Percentiles rank a stretch among this genome's conserved stretches.
These are phyloP conservation scores for Drosophila teissieri DNA, from an alignment of 1,140 invertebrate genomes.

Conservation along the genomic window DNA sequence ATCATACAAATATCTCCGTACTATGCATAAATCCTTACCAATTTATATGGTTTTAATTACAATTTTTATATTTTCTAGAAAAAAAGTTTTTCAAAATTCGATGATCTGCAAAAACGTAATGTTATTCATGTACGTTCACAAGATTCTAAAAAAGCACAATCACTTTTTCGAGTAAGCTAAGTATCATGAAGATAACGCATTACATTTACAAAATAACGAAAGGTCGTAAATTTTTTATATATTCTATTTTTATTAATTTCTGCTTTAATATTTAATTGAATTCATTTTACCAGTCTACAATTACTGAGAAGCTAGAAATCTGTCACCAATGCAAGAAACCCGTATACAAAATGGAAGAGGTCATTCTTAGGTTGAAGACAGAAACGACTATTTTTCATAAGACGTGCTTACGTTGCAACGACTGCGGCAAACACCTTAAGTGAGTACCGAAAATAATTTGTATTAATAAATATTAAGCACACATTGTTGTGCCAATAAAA, in stretches of 20 bases:
- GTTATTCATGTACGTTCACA: constrained; percentile 88
- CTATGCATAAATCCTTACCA: too few relatives aligned
- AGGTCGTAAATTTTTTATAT: too few relatives aligned
- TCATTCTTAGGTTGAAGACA: constrained; percentile 88
- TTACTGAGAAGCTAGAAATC: constrained; percentile 85
- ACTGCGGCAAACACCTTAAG: constrained; percentile 95
- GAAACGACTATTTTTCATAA: constrained; percentile 95
- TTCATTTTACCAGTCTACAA: constrained; percentile 36
- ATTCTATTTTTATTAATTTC: too few relatives aligned
- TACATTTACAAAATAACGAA: neutral
- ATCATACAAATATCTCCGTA: too few relatives aligned
- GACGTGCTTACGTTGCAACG: constrained; percentile 94
- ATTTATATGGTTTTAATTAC: too few relatives aligned
- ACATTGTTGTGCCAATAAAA: neutral
- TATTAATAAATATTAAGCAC: too few relatives aligned
- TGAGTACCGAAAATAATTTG: constrained; percentile 84
- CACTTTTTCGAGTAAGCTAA: constrained; percentile 88
- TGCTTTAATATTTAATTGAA: neutral
- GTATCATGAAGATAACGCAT: constrained; percentile 41
- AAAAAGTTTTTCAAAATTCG: constrained; percentile 92
- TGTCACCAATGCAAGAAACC: constrained; percentile 94
- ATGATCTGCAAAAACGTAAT: constrained; percentile 89
- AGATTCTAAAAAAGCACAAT: constrained; percentile 88
- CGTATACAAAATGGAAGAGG: constrained; percentile 97
- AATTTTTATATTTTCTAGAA: constrained; percentile 85